These are phyloP conservation scores for Herminia tarsipennalis DNA, from an alignment of 2,888 invertebrate species.

Conservation along the genomic window DNA sequence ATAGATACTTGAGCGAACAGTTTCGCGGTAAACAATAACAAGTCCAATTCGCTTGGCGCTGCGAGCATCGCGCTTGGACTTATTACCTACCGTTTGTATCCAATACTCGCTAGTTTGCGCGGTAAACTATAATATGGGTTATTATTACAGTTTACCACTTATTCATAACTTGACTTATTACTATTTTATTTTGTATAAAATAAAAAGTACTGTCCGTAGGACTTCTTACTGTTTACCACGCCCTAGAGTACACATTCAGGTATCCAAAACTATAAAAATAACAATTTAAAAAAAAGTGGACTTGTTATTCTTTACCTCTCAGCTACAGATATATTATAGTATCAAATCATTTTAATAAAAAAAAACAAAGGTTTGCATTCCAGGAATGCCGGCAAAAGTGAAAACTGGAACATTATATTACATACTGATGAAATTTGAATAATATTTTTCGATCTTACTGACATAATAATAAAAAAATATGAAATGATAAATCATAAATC, in stretches of 20 bases:
- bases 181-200: not conserved
- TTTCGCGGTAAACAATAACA: not conserved
- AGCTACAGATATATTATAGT: too few relatives aligned
- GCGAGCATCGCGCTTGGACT: not conserved
- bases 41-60: not conserved
- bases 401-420: too few relatives aligned
- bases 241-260: not conserved
- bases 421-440: too few relatives aligned
- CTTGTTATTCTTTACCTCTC: not conserved
- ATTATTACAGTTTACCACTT: not conserved
- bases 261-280: not conserved
- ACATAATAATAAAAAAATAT: too few relatives aligned
- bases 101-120: not conserved
- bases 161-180: not conserved
- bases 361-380: too few relatives aligned
- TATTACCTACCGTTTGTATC: not conserved
- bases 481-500: too few relatives aligned
- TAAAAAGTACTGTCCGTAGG: not conserved
- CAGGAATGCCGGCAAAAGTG: too few relatives aligned
- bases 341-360: too few relatives aligned
- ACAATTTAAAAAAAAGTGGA: not conserved
- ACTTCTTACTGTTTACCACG: not conserved
- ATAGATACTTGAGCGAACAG: too few relatives aligned
- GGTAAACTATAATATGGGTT: not conserved
- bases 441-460: too few relatives aligned